Evolutionary conservation across 2,888 invertebrate species (phyloP).

Genomic region (Alloscopus bannaensis): DNA sequence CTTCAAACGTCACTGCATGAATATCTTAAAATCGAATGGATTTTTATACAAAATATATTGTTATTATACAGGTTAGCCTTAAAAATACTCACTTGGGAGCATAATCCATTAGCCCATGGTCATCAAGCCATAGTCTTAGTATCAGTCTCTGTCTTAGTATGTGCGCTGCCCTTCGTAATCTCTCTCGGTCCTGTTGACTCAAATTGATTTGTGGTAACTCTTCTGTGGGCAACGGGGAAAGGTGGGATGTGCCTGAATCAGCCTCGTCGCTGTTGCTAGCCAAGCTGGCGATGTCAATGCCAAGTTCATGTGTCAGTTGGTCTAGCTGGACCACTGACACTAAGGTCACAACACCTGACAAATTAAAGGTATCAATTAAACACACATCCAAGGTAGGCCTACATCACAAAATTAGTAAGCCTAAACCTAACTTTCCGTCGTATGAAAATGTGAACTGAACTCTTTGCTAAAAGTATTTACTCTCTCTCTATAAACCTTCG

Average conservation of each 20-base stretch:
- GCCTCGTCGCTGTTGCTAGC: slow-evolving; percentile 37
- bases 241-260: slow-evolving; percentile 4
- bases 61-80: background rate
- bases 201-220: slow-evolving; percentile 82
- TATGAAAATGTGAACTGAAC: too few species aligned
- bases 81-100: slow-evolving; percentile 77
- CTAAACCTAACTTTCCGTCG: too few species aligned
- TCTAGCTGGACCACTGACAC: slow-evolving; percentile 88
- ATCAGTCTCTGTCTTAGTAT: slow-evolving; percentile 89
- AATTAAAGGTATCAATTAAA: too few species aligned
- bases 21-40: too few species aligned
- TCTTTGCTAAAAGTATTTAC: too few species aligned
- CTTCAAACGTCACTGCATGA: too few species aligned
- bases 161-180: slow-evolving; percentile 87
- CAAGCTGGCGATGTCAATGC: slow-evolving; percentile 55
- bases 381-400: too few species aligned
- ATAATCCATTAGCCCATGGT: slow-evolving; percentile 75
- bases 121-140: slow-evolving; percentile 87
- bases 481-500: too few species aligned
- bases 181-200: slow-evolving; percentile 88
- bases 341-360: slow-evolving; percentile 90
- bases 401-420: too few species aligned
- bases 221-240: slow-evolving; percentile 20
- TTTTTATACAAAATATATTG: too few species aligned
- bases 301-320: slow-evolving; percentile 69